A percentile compares a stretch with the other conserved stretches of the same genome.
phyloP scores from a whole-genome alignment of 1,140 invertebrate species.

The Chionoecetes opilio region DNA sequence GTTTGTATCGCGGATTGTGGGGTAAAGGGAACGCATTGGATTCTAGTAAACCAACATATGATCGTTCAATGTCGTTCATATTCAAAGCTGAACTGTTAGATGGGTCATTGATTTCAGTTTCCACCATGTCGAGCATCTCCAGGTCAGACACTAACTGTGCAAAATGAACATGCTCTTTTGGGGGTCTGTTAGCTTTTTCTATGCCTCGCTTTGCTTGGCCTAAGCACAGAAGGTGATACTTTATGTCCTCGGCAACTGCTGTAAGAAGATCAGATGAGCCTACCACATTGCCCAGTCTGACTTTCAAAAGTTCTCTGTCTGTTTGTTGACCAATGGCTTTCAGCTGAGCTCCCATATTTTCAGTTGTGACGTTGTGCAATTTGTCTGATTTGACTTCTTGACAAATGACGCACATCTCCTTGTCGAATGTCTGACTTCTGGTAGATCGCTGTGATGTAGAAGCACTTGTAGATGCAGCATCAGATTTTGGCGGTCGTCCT shows the following conservation, averaged over 20 bases:
- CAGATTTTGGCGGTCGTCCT: slow-evolving; percentile 13
- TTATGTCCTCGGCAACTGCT: background rate
- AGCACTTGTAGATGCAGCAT: slow-evolving; percentile 34
- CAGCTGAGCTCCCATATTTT: slow-evolving; percentile 14
- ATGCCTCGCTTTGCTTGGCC: background rate
- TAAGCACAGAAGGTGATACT: background rate
- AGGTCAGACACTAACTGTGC: too few species aligned
- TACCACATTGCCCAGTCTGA: too few species aligned
- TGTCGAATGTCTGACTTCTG: too few species aligned
- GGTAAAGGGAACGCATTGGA: background rate
- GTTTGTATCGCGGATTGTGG: slow-evolving; percentile 38
- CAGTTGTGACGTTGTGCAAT: background rate
- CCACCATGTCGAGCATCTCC: background rate
- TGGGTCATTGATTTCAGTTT: background rate
- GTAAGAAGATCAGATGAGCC: too few species aligned
- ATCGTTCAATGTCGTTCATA: background rate
- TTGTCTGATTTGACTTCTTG: too few species aligned
- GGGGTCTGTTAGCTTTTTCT: background rate
- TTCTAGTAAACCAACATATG: too few species aligned
- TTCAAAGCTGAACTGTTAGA: background rate
- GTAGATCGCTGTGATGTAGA: background rate
- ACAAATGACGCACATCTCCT: too few species aligned
- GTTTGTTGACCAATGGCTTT: slow-evolving; percentile 49
- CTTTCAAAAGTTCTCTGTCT: slow-evolving; percentile 11
- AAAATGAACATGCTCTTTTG: background rate